phyloP scores from a whole-genome alignment of 2,113 vertebrate genomes.

The Pimephales promelas region DNA sequence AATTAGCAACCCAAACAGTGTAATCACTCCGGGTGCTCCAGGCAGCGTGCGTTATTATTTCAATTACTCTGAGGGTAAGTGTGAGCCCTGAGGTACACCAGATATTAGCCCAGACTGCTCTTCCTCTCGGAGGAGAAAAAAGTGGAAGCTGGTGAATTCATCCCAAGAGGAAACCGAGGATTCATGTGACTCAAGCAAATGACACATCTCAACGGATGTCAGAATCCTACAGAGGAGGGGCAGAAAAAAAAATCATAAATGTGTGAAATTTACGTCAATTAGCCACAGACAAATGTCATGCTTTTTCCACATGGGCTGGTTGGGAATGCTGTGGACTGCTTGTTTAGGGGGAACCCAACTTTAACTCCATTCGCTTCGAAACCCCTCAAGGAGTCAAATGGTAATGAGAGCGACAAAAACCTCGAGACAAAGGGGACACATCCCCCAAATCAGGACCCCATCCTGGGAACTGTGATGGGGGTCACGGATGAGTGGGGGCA shows the following conservation, averaged over 20 bases:
- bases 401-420: slow-evolving; percentile 42
- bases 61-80: slow-evolving; percentile 48
- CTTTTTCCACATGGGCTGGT: background rate
- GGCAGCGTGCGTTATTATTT: slow-evolving; percentile 46
- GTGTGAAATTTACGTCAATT: slow-evolving; percentile 18
- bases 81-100: slow-evolving; percentile 35
- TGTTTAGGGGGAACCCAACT: slow-evolving; percentile 24
- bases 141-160: slow-evolving; percentile 33
- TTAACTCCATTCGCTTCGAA: slow-evolving; percentile 13
- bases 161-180: slow-evolving; percentile 29
- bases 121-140: slow-evolving; percentile 5
- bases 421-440: slow-evolving; percentile 45
- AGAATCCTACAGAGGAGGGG: background rate
- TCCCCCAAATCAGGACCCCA: slow-evolving; percentile 39
- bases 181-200: slow-evolving; percentile 5
- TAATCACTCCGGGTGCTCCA: slow-evolving; percentile 44
- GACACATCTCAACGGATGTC: slow-evolving; percentile 16
- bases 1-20: slow-evolving; percentile 57
- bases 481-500: slow-evolving; percentile 43
- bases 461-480: slow-evolving; percentile 53
- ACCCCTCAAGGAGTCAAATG: slow-evolving; percentile 44
- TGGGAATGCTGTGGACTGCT: background rate
- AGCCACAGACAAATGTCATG: slow-evolving; percentile 22
- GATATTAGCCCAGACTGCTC: slow-evolving; percentile 31
- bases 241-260: slow-evolving; percentile 11